Conservation (phyloP, 2,797 vertebrate species). For the Lutra lutra region DNA sequence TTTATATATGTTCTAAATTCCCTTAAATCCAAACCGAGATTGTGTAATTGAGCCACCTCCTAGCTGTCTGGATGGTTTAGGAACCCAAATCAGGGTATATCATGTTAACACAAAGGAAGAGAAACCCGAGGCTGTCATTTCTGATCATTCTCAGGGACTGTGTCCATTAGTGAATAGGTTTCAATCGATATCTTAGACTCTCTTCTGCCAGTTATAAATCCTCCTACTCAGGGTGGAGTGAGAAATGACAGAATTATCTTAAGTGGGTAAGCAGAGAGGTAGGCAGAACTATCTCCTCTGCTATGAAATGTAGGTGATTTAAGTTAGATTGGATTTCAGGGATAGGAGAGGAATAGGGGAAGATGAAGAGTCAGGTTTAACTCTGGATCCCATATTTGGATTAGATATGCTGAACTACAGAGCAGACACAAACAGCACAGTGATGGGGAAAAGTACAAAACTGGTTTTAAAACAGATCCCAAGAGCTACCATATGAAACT, state of each 20-base stretch:
- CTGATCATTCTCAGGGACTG: not conserved
- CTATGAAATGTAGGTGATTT: not conserved
- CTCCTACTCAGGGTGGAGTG: not conserved
- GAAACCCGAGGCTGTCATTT: not conserved
- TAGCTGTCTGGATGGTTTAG: not conserved
- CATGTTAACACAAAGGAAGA: not conserved
- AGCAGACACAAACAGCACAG: not conserved
- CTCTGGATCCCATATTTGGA: not conserved
- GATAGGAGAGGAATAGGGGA: not conserved
- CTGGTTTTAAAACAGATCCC: not conserved
- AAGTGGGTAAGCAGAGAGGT: not conserved
- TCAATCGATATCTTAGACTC: not conserved
- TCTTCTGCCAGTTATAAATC: not conserved
- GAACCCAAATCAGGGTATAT: not conserved
- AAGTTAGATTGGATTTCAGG: not conserved
- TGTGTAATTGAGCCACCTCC: not conserved
- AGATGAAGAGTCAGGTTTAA: not conserved
- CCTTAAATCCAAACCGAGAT: not conserved
- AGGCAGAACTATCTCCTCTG: not conserved
- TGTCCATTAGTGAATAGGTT: not conserved
- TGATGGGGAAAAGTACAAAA: not conserved
- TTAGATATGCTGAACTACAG: not conserved
- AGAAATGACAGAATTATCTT: not conserved
- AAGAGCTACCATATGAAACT: not conserved
- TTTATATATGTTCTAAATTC: not conserved